A percentile compares a stretch with the other conserved stretches of the same genome.
Evolutionary conservation across 2,797 vertebrate species (phyloP).

Genomic region (Hydrolagus colliei): DNA sequence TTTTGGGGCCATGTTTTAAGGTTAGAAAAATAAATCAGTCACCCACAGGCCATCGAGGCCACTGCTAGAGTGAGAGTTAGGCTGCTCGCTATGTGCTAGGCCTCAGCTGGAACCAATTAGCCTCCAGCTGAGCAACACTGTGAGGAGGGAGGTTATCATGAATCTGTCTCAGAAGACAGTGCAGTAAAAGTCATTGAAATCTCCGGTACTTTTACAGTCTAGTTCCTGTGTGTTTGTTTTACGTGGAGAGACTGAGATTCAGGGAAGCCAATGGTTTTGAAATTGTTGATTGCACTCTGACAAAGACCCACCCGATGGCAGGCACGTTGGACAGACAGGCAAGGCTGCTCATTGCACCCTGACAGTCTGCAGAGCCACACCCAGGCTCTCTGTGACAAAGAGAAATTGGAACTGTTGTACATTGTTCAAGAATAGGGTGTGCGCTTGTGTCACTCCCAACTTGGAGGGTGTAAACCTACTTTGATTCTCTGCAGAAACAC

Average conservation of each 20-base stretch:
- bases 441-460: too few relatives aligned
- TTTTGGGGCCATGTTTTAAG: slow-evolving; percentile 26
- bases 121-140: slow-evolving; percentile 23
- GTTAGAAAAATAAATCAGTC: slow-evolving; percentile 30
- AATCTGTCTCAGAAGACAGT: slow-evolving; percentile 24
- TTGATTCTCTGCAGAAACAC: too few relatives aligned
- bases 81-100: background rate
- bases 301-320: too few relatives aligned
- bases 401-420: too few relatives aligned
- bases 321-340: too few relatives aligned
- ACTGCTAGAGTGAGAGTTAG: slow-evolving; percentile 10
- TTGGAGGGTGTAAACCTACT: too few relatives aligned
- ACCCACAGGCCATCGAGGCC: slow-evolving; percentile 21
- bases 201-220: slow-evolving; percentile 2
- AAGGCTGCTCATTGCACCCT: too few relatives aligned
- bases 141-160: background rate
- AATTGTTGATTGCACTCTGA: too few relatives aligned
- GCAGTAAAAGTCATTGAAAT: slow-evolving; percentile 1
- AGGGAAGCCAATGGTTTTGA: background rate
- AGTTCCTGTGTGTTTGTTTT: background rate
- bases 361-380: too few relatives aligned
- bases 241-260: background rate
- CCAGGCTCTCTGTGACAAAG: too few relatives aligned
- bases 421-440: too few relatives aligned
- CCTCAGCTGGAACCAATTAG: slow-evolving; percentile 28